These are phyloP conservation scores for Pycnonotus jocosus DNA, from an alignment of 2,113 vertebrate genomes.

Conservation along the genomic window DNA sequence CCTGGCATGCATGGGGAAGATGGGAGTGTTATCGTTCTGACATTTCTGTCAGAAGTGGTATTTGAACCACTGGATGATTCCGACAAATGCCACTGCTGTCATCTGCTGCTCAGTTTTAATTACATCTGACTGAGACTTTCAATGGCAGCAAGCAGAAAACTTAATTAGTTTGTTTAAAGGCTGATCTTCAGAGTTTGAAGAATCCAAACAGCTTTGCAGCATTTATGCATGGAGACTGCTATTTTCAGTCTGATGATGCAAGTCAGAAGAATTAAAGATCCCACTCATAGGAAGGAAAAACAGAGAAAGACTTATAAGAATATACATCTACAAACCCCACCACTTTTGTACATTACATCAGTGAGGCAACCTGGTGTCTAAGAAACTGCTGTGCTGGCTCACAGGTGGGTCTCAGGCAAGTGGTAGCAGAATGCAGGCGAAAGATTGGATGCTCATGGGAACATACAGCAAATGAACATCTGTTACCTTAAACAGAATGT, in stretches of 20 bases:
- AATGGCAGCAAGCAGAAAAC: conserved; percentile 78
- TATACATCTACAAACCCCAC: neutral
- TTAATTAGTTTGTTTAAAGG: conserved; percentile 84
- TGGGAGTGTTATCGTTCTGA: conserved; percentile 85
- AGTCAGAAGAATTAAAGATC: conserved; percentile 18
- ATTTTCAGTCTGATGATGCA: neutral
- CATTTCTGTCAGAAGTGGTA: conserved; percentile 95
- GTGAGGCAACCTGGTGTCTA: neutral
- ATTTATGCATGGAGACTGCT: neutral
- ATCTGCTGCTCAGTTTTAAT: conserved; percentile 87
- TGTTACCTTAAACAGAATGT: conserved; percentile 49
- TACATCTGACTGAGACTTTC: conserved; percentile 85
- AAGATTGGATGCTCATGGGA: conserved; percentile 32
- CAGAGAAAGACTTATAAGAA: neutral
- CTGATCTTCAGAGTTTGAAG: conserved; percentile 53
- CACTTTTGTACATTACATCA: neutral
- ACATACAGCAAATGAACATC: conserved; percentile 29
- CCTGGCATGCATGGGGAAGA: conserved; percentile 55
- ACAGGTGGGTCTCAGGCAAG: conserved; percentile 47
- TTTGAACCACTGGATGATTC: conserved; percentile 89
- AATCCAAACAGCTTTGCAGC: conserved; percentile 54
- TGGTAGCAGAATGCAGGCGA: neutral
- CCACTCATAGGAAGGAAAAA: neutral
- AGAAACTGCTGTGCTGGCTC: conserved; percentile 47
- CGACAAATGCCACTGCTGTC: conserved; percentile 96